Evolutionary conservation across 1,140 invertebrate genomes (phyloP).

Genomic region (Calliphora vicina): DNA sequence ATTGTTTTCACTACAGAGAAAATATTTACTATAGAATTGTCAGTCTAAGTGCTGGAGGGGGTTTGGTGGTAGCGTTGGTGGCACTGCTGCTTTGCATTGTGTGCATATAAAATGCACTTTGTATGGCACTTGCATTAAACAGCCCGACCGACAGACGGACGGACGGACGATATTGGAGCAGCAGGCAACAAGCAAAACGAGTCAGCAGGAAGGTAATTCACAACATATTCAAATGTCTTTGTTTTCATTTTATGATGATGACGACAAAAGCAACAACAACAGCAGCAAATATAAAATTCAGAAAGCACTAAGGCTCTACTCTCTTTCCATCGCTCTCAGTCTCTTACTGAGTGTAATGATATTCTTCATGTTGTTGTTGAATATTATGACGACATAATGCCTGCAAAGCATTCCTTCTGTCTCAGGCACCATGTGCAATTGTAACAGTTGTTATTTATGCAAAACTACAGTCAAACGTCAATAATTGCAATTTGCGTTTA

Average conservation of each 20-base stretch:
- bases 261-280: no score
- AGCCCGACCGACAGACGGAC: not conserved
- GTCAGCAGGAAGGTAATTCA: constrained; percentile 3
- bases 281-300: not conserved
- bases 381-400: constrained; percentile 12
- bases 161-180: not conserved
- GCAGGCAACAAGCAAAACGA: not conserved
- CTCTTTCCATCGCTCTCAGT: no score
- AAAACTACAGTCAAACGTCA: not conserved
- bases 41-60: no score
- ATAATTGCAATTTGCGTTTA: not conserved
- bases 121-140: not conserved
- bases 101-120: not conserved
- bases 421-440: not conserved
- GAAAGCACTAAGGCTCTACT: not conserved
- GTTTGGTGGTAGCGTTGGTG: not conserved
- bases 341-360: no score
- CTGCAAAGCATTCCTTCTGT: constrained; percentile 1
- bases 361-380: not conserved
- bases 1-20: not conserved
- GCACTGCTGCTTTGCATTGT: not conserved
- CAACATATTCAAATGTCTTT: constrained; percentile 3
- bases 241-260: not conserved
- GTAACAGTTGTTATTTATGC: not conserved
- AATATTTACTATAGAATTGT: not conserved